Percentiles rank a stretch among this genome's conserved stretches.
Evolutionary conservation across 2,888 invertebrate species (phyloP).

Genomic region (Arctia plantaginis): DNA sequence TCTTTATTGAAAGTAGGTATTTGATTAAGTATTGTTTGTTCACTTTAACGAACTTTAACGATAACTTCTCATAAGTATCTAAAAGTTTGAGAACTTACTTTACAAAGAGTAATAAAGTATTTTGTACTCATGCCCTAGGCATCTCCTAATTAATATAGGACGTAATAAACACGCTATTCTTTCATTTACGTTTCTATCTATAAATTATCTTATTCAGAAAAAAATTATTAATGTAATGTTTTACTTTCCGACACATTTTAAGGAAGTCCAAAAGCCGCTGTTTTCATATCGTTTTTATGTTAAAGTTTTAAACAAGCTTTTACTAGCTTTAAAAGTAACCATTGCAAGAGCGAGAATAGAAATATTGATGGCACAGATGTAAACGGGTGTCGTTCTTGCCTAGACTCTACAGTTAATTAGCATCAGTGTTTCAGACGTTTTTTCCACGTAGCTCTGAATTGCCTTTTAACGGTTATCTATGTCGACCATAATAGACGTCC

Average conservation of each 20-base stretch:
- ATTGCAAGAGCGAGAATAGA: not conserved
- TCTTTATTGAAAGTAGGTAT: not conserved
- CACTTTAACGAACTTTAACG: not conserved
- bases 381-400: too few relatives aligned
- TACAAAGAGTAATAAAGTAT: not conserved
- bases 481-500: too few relatives aligned
- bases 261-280: not conserved
- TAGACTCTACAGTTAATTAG: too few relatives aligned
- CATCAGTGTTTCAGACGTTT: too few relatives aligned
- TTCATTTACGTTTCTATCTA: not conserved
- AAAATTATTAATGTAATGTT: not conserved
- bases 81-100: not conserved
- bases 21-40: not conserved
- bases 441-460: too few relatives aligned
- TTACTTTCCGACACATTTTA: not conserved
- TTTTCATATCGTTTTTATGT: not conserved
- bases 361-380: not conserved
- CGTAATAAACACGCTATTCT: not conserved
- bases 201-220: not conserved
- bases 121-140: not conserved
- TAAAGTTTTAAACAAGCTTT: too few relatives aligned
- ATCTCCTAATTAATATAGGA: not conserved
- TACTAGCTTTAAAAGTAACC: not conserved
- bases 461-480: too few relatives aligned
- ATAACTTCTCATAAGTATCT: slow-evolving; percentile 1